Percentiles rank a stretch among this genome's conserved stretches.
These are phyloP conservation scores for Trachops cirrhosus DNA, from an alignment of 2,797 vertebrate genomes.

Conservation along the genomic window DNA sequence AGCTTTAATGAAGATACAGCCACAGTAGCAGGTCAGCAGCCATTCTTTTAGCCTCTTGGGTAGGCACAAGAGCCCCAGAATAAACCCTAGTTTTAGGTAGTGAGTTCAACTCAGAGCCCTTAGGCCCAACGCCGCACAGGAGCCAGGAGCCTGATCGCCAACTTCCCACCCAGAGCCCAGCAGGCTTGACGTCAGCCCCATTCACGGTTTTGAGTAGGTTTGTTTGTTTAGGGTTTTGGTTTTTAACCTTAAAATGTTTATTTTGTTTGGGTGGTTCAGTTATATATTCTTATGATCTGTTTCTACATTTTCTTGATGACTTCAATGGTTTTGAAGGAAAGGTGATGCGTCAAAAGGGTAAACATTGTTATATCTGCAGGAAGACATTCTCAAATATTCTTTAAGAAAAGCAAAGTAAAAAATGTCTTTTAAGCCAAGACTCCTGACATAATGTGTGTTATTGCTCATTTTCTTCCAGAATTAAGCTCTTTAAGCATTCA, in stretches of 20 bases:
- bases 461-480: constrained; percentile 17
- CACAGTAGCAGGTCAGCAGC: neutral
- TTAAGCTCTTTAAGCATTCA: neutral
- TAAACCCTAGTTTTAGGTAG: neutral
- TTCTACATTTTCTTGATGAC: neutral
- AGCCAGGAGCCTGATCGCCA: neutral
- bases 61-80: neutral
- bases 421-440: neutral
- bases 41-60: neutral
- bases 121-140: rapidly evolving
- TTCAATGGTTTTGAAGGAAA: neutral
- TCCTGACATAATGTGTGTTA: neutral
- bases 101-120: neutral
- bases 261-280: neutral
- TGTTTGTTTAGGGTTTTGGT: neutral
- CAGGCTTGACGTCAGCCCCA: neutral
- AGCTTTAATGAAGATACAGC: neutral
- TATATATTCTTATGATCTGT: neutral
- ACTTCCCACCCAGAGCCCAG: neutral
- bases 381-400: neutral
- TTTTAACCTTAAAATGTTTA: neutral
- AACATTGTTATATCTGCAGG: neutral
- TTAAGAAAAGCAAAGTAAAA: neutral
- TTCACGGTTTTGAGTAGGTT: neutral
- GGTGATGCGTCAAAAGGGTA: neutral